These are phyloP conservation scores for Aphelinus certus DNA, from an alignment of 1,140 invertebrate species.

Conservation along the genomic window DNA sequence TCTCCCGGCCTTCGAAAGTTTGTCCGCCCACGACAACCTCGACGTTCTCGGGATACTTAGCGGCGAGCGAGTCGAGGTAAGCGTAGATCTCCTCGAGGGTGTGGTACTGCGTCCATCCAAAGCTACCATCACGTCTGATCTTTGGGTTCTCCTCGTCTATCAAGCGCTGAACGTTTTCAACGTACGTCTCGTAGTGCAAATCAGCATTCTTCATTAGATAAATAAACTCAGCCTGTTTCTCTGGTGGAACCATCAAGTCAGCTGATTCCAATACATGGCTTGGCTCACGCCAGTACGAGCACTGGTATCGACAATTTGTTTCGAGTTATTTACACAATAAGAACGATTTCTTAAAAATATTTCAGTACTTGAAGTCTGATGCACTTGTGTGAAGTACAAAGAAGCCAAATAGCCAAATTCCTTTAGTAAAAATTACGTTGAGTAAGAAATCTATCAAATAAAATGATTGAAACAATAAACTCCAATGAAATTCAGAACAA, in stretches of 20 bases:
- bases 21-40: slow-evolving; percentile 66
- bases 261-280: slow-evolving; percentile 34
- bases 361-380: too few species aligned
- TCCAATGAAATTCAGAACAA: too few species aligned
- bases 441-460: too few species aligned
- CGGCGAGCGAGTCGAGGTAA: slow-evolving; percentile 62
- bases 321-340: too few species aligned
- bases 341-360: too few species aligned
- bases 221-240: slow-evolving; percentile 47
- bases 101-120: slow-evolving; percentile 66
- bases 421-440: too few species aligned
- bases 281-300: slow-evolving; percentile 53
- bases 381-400: too few species aligned
- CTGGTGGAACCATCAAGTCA: slow-evolving; percentile 56
- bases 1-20: slow-evolving; percentile 70
- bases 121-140: neutral
- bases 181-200: slow-evolving; percentile 41
- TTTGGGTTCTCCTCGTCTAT: slow-evolving; percentile 51
- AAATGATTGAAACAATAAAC: too few species aligned
- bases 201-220: slow-evolving; percentile 43
- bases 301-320: slow-evolving; percentile 39
- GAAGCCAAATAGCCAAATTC: too few species aligned
- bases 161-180: slow-evolving; percentile 54
- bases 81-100: slow-evolving; percentile 64
- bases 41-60: slow-evolving; percentile 63